A percentile compares a stretch with the other conserved stretches of the same genome.
These are phyloP conservation scores for Falco columbarius DNA, from an alignment of 2,797 vertebrate genomes.

Conservation along the genomic window DNA sequence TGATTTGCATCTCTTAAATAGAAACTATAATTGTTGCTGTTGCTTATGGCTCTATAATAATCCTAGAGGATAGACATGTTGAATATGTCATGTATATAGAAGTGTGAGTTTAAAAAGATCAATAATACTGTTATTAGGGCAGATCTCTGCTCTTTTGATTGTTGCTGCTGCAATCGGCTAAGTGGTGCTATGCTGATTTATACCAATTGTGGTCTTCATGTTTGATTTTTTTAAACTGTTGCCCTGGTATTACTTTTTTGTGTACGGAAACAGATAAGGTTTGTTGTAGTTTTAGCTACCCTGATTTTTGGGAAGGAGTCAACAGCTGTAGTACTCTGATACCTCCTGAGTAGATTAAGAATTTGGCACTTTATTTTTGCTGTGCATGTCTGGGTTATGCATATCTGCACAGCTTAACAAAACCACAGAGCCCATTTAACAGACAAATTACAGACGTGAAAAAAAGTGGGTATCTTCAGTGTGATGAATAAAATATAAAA, in stretches of 20 bases:
- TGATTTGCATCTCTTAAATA: constrained; percentile 88
- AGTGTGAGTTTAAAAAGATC: constrained; percentile 40
- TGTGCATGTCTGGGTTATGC: not conserved
- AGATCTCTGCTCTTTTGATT: constrained; percentile 25
- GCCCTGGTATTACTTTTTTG: not conserved
- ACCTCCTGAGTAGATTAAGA: not conserved
- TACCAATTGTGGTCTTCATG: not conserved
- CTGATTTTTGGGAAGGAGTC: not conserved
- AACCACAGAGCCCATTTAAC: not conserved
- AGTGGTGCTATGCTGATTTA: not conserved
- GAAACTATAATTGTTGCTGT: constrained; percentile 55
- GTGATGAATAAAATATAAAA: not conserved
- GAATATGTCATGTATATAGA: not conserved
- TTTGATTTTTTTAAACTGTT: not conserved
- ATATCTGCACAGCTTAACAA: not conserved
- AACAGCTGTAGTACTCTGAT: not conserved
- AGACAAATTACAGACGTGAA: constrained; percentile 6
- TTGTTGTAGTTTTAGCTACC: not conserved
- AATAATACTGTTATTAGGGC: constrained; percentile 37
- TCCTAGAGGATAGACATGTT: not conserved
- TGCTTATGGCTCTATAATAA: constrained; percentile 37
- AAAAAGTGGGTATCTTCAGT: not conserved
- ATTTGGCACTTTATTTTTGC: not conserved
- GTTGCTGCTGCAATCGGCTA: not conserved
- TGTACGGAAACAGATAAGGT: not conserved